Evolutionary conservation across 2,113 vertebrate species (phyloP).

Genomic region (Triplophysa dalaica): DNA sequence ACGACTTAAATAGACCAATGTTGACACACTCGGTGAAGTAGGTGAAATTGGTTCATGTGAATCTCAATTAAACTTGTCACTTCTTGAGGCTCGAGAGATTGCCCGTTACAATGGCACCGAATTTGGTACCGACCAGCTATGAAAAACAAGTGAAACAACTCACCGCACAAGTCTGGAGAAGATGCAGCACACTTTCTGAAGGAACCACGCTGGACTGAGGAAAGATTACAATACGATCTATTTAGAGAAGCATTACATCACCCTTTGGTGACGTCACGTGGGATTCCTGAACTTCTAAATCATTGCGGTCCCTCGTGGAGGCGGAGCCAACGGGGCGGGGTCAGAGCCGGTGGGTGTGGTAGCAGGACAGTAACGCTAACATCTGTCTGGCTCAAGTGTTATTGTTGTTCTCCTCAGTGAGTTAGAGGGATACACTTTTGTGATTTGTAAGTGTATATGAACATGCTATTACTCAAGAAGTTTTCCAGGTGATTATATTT

Average conservation of each 20-base stretch:
- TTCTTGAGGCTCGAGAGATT: slow-evolving; percentile 52
- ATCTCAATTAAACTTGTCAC: slow-evolving; percentile 63
- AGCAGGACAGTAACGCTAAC: slow-evolving; percentile 20
- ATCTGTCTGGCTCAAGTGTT: slow-evolving; percentile 41
- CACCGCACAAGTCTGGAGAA: slow-evolving; percentile 93
- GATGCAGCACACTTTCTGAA: slow-evolving; percentile 87
- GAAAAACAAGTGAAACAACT: slow-evolving; percentile 80
- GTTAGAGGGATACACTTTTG: background rate
- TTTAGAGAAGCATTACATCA: slow-evolving; percentile 99
- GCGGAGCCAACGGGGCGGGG: slow-evolving; percentile 67
- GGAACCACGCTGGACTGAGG: slow-evolving; percentile 99
- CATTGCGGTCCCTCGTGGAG: slow-evolving; percentile 87
- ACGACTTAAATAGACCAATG: background rate
- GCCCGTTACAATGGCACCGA: slow-evolving; percentile 1
- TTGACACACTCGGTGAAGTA: background rate
- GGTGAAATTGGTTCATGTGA: slow-evolving; percentile 29
- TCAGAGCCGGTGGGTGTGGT: slow-evolving; percentile 33
- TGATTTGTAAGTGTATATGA: background rate
- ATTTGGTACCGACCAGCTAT: slow-evolving; percentile 7
- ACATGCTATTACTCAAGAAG: background rate
- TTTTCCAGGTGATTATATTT: no score
- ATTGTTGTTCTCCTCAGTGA: slow-evolving; percentile 2
- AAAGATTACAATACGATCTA: slow-evolving; percentile 99
- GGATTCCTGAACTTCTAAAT: slow-evolving; percentile 99
- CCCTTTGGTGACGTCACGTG: slow-evolving; percentile 98